These are phyloP conservation scores for Platalea minor DNA, from an alignment of 2,797 vertebrate species.

Conservation along the genomic window DNA sequence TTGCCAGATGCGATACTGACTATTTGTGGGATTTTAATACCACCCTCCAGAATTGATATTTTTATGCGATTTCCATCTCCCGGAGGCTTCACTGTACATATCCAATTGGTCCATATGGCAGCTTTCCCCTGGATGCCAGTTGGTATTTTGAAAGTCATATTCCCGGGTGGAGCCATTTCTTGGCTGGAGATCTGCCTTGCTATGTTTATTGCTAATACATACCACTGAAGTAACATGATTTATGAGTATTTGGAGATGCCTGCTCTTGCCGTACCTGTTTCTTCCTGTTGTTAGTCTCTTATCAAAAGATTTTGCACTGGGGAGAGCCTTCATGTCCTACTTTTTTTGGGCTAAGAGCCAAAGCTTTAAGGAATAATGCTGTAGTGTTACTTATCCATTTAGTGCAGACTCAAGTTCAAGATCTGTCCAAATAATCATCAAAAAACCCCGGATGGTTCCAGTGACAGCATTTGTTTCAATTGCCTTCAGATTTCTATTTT, in stretches of 20 bases:
- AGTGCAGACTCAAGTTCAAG: background rate
- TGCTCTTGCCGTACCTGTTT: background rate
- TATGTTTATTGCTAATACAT: background rate
- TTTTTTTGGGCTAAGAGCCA: background rate
- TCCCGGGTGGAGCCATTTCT: background rate
- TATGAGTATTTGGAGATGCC: background rate
- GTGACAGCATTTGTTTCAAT: background rate
- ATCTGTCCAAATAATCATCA: background rate
- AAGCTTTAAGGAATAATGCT: background rate
- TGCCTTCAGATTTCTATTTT: background rate
- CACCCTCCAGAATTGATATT: background rate
- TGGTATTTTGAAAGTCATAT: background rate
- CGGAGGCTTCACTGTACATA: background rate
- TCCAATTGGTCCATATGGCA: background rate
- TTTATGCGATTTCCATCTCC: background rate
- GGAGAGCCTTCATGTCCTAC: background rate
- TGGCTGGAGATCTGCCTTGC: background rate
- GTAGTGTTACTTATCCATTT: background rate
- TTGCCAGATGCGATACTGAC: background rate
- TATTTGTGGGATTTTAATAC: background rate
- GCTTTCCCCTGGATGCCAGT: background rate
- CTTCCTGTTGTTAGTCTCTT: background rate
- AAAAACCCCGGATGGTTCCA: background rate
- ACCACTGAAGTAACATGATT: background rate
- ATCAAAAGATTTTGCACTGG: background rate